Evolutionary conservation across 2,113 vertebrate genomes (phyloP), one percentile per base, ranked within the genome.

Genomic region (Hippolais icterina): DNA sequence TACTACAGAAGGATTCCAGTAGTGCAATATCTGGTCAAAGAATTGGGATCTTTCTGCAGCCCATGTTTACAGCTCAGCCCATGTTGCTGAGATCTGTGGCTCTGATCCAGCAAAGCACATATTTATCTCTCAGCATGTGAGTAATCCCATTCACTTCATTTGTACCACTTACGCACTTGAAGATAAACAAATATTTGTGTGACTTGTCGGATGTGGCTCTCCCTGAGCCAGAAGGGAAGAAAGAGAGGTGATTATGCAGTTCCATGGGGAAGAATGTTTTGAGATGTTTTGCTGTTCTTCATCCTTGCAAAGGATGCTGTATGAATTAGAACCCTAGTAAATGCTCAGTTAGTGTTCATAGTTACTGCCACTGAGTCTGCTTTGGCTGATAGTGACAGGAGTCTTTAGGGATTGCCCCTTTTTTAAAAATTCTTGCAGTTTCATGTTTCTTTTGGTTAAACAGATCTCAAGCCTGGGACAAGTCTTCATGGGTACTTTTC

Each of bases 81-180:
- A 59, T 27, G 63, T 44, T 91, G 70, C 84, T 46, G 79, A 47
- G 37, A 69, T 63, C 63, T 80, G 68, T 90, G 93, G 79, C 94
- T 83, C 66, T 74, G 39, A 70, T 95, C 71, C 94, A 93, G 68
- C 56, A 92, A 60, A 93, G 50, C 70, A 87, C 61, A 46, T 79
- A 24, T 83, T 94, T 82, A 69, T 87, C 68, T 70, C 57, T 39
- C 86, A 93, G 63, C 59, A 52, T 56, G 60, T 4, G 20, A 83
- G 47, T 71, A 93, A 90, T 92, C 68, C 71, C 88, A 86, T 93
- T 95, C 75, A 90, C 71, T 86, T 92, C 35, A 83, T 96, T 83
- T 92, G 79, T 93, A 75, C 71, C 82, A 75, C 72, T 95, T 47
- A 90, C 3, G 4, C 25, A 11, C 47, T 74, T 80, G 12, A 66